Evolutionary conservation across 2,888 invertebrate species (phyloP).

Genomic region (Leptarthrus brevirostris): DNA sequence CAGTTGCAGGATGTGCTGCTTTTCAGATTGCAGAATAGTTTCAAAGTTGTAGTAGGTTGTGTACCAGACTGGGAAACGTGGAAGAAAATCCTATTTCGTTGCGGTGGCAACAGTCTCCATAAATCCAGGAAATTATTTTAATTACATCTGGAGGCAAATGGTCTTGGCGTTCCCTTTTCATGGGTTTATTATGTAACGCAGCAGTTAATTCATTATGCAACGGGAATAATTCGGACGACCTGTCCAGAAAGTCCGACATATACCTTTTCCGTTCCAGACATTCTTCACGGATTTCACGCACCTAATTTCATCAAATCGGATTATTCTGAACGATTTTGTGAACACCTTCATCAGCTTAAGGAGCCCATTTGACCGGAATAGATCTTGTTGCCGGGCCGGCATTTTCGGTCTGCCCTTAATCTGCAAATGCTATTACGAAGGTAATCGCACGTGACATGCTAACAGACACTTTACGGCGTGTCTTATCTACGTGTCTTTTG

Average conservation of each 20-base stretch:
- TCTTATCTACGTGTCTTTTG: constrained; percentile 2
- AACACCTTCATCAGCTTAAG: background rate
- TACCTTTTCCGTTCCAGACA: background rate
- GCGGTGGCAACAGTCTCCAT: background rate
- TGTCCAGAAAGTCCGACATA: background rate
- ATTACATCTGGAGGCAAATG: constrained; percentile 4
- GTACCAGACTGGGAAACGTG: background rate
- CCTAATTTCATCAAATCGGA: constrained; percentile 43
- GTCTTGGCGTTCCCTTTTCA: background rate
- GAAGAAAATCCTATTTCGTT: background rate
- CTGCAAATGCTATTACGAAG: constrained; percentile 25
- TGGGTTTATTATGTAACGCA: background rate
- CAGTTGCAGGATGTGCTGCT: constrained; percentile 9
- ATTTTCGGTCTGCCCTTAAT: constrained; percentile 41
- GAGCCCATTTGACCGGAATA: constrained; percentile 1
- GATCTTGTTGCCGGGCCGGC: background rate
- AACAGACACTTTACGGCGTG: constrained; percentile 12
- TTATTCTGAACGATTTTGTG: constrained; percentile 13
- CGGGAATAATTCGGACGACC: background rate
- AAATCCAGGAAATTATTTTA: constrained; percentile 37
- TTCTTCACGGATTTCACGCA: constrained; percentile 18
- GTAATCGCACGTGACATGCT: constrained; percentile 27
- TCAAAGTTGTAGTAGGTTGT: background rate
- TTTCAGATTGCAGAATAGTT: background rate
- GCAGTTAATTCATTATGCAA: constrained; percentile 17